Evolutionary conservation across 1,140 invertebrate species (phyloP).

Genomic region (Solenopsis invicta): DNA sequence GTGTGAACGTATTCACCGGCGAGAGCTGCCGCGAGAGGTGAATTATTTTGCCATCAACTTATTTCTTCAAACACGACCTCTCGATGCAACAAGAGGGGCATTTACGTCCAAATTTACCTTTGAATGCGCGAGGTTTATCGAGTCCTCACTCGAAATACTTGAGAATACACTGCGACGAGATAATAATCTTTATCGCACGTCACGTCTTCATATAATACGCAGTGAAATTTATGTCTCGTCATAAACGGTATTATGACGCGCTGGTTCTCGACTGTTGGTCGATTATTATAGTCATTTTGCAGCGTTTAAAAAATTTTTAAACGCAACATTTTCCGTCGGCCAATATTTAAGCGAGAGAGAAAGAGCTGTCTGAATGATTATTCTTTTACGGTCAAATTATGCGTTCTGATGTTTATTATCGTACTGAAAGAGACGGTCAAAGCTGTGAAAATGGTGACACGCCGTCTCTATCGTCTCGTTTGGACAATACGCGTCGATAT

Average conservation of each 20-base stretch:
- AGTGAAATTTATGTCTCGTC: conserved; percentile 45
- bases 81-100: conserved; percentile 32
- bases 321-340: neutral
- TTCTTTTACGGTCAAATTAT: conserved; percentile 15
- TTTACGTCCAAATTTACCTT: conserved; percentile 36
- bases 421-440: conserved; percentile 51
- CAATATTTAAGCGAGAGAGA: conserved; percentile 46
- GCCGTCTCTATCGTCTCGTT: conserved; percentile 26
- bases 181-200: conserved; percentile 52
- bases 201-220: conserved; percentile 14
- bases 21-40: neutral
- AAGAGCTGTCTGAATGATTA: conserved; percentile 25
- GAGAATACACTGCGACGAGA: conserved; percentile 22
- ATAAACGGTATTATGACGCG: conserved; percentile 40
- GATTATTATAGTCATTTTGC: conserved; percentile 62
- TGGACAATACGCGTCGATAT: conserved; percentile 10
- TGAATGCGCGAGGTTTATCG: conserved; percentile 29
- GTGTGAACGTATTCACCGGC: conserved; percentile 21
- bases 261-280: neutral
- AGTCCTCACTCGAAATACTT: conserved; percentile 28
- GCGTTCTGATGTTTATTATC: conserved; percentile 51
- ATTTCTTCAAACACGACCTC: conserved; percentile 50
- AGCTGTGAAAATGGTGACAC: conserved; percentile 47
- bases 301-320: neutral
- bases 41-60: conserved; percentile 63